phyloP scores from a whole-genome alignment of 2,797 vertebrate genomes.

The Bufotes viridis region DNA sequence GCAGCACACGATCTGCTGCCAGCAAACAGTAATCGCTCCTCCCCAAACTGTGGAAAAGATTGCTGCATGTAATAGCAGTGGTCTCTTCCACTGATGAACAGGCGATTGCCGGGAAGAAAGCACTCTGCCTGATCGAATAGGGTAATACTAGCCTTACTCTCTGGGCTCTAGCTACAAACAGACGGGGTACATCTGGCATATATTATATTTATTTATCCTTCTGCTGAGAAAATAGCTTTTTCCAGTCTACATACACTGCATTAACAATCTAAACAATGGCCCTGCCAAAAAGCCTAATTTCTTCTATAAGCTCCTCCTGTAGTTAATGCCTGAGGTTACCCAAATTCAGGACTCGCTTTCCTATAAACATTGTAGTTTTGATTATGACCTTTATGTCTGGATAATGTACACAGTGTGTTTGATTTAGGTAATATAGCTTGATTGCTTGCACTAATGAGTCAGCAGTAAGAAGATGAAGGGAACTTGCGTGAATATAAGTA shows the following conservation, averaged over 20 bases:
- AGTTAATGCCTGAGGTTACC: slow-evolving; percentile 26
- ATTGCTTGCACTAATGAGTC: slow-evolving; percentile 40
- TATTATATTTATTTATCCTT: slow-evolving; percentile 48
- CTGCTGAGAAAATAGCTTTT: slow-evolving; percentile 17
- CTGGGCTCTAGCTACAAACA: slow-evolving; percentile 9
- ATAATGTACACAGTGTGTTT: slow-evolving; percentile 32
- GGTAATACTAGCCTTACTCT: neutral
- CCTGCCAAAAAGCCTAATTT: slow-evolving; percentile 29
- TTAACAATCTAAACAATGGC: slow-evolving; percentile 34
- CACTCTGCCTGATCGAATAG: too few species aligned
- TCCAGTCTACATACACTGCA: slow-evolving; percentile 29
- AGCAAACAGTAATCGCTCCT: too few species aligned
- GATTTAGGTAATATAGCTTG: slow-evolving; percentile 38
- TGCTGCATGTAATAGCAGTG: too few species aligned
- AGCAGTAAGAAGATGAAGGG: slow-evolving; percentile 12
- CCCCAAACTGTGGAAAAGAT: too few species aligned
- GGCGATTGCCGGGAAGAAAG: too few species aligned
- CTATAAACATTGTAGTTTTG: slow-evolving; percentile 49
- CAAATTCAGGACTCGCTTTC: slow-evolving; percentile 31
- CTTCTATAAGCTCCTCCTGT: slow-evolving; percentile 8
- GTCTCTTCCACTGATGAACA: too few species aligned
- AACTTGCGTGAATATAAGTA: neutral
- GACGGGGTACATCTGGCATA: slow-evolving; percentile 35
- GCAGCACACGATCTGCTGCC: too few species aligned
- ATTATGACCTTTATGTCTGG: slow-evolving; percentile 46